Percentiles rank a stretch among this genome's conserved stretches.
These are phyloP conservation scores for Mercenaria mercenaria DNA, from an alignment of 1,140 invertebrate species.

Conservation along the genomic window DNA sequence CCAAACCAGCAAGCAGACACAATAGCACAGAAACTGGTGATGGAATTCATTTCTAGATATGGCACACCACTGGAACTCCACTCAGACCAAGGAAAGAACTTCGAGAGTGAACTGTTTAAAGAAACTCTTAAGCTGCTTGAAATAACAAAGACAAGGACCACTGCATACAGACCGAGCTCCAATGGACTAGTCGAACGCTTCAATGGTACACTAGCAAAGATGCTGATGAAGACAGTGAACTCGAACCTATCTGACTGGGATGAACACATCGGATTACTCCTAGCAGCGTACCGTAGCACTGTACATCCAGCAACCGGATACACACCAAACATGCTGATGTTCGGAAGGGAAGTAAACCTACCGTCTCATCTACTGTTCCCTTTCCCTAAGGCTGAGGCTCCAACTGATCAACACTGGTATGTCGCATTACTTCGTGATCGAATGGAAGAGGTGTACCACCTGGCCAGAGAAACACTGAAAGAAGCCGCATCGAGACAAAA, in stretches of 20 bases:
- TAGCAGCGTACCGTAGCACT: constrained; percentile 29
- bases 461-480: no score
- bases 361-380: constrained; percentile 32
- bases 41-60: no score
- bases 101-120: no score
- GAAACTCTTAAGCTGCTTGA: no score
- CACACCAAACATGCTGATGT: neutral
- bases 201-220: no score
- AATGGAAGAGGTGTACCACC: neutral
- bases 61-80: no score
- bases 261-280: neutral
- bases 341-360: constrained; percentile 50
- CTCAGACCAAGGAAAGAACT: no score
- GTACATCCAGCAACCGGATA: constrained; percentile 12
- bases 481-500: neutral
- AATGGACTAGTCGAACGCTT: no score
- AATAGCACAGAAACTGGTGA: no score
- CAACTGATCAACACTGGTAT: neutral
- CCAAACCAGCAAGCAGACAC: no score
- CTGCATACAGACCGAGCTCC: no score
- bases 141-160: no score
- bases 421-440: neutral
- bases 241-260: constrained; percentile 60
- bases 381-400: neutral
- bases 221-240: neutral